Conservation (phyloP, 2,888 invertebrate species). For the Amaurobius ferox region DNA sequence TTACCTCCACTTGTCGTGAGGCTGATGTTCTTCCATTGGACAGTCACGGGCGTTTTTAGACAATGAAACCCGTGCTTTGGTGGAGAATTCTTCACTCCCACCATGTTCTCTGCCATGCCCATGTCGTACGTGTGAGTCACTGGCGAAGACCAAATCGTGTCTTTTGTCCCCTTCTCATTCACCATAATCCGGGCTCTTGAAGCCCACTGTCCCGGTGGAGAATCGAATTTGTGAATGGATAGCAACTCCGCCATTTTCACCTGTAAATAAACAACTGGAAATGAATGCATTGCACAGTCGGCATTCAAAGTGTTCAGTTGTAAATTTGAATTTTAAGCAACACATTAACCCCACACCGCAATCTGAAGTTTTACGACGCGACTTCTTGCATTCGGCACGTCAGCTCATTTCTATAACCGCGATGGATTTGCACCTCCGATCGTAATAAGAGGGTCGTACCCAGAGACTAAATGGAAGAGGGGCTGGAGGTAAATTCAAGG, state of each 20-base stretch:
- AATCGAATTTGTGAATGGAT: slow-evolving; percentile 52
- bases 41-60: slow-evolving; percentile 37
- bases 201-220: slow-evolving; percentile 56
- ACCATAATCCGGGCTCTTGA: slow-evolving; percentile 17
- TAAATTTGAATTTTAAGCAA: no score
- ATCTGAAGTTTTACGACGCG: no score
- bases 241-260: slow-evolving; percentile 52
- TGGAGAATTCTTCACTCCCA: not conserved
- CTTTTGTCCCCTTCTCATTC: not conserved
- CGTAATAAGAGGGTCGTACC: no score
- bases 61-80: not conserved
- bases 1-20: slow-evolving; percentile 38
- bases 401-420: no score
- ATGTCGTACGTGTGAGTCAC: slow-evolving; percentile 9
- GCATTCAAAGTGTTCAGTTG: no score
- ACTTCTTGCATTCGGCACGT: no score
- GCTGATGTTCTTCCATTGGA: slow-evolving; percentile 46
- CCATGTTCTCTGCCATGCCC: not conserved
- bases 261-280: not conserved
- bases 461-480: no score
- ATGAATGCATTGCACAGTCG: no score
- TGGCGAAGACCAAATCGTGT: slow-evolving; percentile 8
- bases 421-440: no score
- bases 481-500: no score
- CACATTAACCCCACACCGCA: no score